Evolutionary conservation across 2,888 invertebrate genomes (phyloP), one percentile per base, ranked within the genome.

Genomic region (Drosophila koepferae): DNA sequence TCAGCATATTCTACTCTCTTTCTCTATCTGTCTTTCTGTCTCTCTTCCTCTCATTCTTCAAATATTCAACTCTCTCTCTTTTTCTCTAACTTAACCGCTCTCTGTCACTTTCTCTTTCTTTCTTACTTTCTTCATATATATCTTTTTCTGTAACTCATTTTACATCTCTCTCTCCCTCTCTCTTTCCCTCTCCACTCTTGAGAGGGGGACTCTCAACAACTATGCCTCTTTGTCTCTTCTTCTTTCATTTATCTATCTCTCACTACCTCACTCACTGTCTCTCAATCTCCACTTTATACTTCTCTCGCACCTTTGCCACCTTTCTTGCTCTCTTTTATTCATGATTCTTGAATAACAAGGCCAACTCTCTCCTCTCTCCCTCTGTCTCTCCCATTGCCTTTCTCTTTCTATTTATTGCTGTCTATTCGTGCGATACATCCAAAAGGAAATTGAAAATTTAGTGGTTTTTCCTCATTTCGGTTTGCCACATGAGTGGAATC

Each of bases 391-490:
- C 20, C 36, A 23, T 7, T 54, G 2, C 6, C 38, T 38, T 4
- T 23, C 38, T 23, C 0, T 1, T 18, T 34, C 34, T 12, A 0
- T 54, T 18, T 12, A 38, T 38, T 38, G 36, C 36, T 14, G 20
- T 36, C 20, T 16, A 18, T 53, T 16, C 53, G 8, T 14, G 18
- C 38, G 20, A 38, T 20, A 20, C 16, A 38, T 38, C 2, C 16
- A 12, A 49, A 18, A 18, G 49, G 14, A 20, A 53, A 34, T 53
- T 36, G 34, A 36, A 54, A 54, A 38, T 54, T 38, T 34, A 51
- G 34, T 34, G 49, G 3, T 36, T 40, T 38, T 16, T 20, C 10
- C 16, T 9, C 9, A 20, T 16, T 16, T 54, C 5, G 53, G 3
- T 20, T 16, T 20, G 9, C 36, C 53, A 23, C 36, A 20, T 36